Evolutionary conservation across 2,888 invertebrate genomes (phyloP).

Genomic region (Apotomis betuletana): DNA sequence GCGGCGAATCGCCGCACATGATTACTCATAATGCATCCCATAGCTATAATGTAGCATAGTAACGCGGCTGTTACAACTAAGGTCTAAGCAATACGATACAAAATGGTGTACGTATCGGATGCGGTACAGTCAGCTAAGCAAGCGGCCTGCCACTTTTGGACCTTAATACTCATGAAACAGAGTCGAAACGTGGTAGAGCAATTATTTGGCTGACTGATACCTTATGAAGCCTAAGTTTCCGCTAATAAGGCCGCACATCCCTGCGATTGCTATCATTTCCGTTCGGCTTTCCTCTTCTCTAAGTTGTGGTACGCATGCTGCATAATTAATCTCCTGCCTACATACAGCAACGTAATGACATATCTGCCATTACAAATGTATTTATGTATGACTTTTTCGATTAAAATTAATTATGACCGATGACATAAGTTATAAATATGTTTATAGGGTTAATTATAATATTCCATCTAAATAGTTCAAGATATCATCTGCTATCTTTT

Average conservation of each 20-base stretch:
- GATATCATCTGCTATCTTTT: too few species aligned
- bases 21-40: too few species aligned
- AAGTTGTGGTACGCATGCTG: constrained; percentile 22
- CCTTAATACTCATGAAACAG: too few species aligned
- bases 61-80: background rate
- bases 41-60: background rate
- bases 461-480: too few species aligned
- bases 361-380: constrained; percentile 16
- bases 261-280: constrained; percentile 41
- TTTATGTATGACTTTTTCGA: constrained; percentile 2
- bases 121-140: too few species aligned
- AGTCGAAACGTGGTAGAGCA: too few species aligned
- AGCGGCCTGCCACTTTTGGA: too few species aligned
- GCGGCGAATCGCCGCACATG: too few species aligned
- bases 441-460: too few species aligned
- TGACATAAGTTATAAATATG: too few species aligned
- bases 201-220: background rate
- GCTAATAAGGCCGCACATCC: constrained; percentile 38
- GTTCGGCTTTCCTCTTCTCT: constrained; percentile 29
- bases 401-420: background rate
- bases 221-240: constrained; percentile 28
- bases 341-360: constrained; percentile 3
- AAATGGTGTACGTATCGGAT: background rate
- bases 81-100: constrained; percentile 3
- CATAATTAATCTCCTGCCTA: constrained; percentile 25